Evolutionary conservation across 1,140 invertebrate genomes (phyloP), one percentile per base, ranked within the genome.

Genomic region (Drosophila sp.): DNA sequence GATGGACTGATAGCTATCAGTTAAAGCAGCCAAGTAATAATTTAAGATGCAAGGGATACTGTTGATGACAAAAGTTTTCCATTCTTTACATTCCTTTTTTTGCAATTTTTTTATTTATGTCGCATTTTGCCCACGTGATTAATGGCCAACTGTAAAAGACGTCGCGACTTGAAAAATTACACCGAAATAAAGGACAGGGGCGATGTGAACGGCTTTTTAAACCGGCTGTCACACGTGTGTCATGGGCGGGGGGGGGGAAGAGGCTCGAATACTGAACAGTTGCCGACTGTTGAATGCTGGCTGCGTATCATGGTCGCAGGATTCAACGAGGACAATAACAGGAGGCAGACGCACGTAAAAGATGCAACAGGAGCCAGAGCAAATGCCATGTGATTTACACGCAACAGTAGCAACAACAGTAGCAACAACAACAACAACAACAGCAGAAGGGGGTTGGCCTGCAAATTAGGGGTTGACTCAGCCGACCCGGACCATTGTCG

Each of bases 91-190:
- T 76, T 59, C 59, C 7, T 43, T 9, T 48, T 11, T 71, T 64
- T 53, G 32, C 41, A 48, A 11, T 50, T 62, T 76, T 58, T 64
- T 78, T 81, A 46, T 63, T 43, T 72, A 69, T 63, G 76, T 40
- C 36, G 75, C 82, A 87, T 87, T 86, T 84, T 87, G 76, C 67
- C 73, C 62, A 48, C 56, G 72, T 89, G 83, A 89, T 89, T 89
- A 89, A 89, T 89, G 83, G 62, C 41, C 61, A 69, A 63, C 58
- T 70, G 75, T 64, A 74, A 81, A 89, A 87, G 83, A 89, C 72
- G 83, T 89, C 83, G 82, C 82, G 73, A 83, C 79, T 89, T 89
- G 83, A 89, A 89, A 89, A 89, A 89, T 89, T 89, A 83, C 79
- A 80, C 66, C 66, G 75, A 87, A 86, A 83, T 79, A 76, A 87